Evolutionary conservation across 1,140 invertebrate genomes (phyloP).

Genomic region (Trypoxylus dichotomus): DNA sequence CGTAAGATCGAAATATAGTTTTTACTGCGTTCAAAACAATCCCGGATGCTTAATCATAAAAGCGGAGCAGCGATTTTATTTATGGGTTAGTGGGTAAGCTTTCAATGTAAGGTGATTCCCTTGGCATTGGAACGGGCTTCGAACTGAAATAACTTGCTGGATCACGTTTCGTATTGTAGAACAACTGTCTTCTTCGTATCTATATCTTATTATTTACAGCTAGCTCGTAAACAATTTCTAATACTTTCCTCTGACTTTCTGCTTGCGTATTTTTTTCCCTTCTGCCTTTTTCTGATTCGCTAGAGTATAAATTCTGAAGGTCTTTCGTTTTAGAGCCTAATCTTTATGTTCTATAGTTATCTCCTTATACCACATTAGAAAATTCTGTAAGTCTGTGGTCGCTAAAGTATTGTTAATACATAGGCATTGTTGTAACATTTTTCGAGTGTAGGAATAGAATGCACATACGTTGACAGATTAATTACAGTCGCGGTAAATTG

Average conservation of each 20-base stretch:
- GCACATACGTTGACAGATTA: too few relatives aligned
- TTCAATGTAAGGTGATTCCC: neutral
- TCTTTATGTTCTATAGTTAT: neutral
- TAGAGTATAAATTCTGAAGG: neutral
- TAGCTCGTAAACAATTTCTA: neutral
- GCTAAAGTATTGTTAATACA: too few relatives aligned
- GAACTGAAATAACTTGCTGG: neutral
- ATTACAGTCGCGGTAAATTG: too few relatives aligned
- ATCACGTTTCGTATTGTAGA: neutral
- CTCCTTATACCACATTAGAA: too few relatives aligned
- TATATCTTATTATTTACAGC: neutral
- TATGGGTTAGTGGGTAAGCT: neutral
- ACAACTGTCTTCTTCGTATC: neutral
- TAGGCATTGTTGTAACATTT: too few relatives aligned
- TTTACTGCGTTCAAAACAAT: neutral
- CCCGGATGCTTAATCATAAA: neutral
- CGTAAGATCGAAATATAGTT: neutral
- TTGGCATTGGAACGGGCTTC: neutral
- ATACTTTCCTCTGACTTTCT: neutral
- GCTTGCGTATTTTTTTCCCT: neutral
- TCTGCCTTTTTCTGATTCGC: neutral
- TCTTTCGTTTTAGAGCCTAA: neutral
- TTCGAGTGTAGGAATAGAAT: too few relatives aligned
- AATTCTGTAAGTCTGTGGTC: too few relatives aligned
- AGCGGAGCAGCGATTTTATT: neutral